Conservation (phyloP, 2,888 invertebrate species). For the Camponotus fellah region DNA sequence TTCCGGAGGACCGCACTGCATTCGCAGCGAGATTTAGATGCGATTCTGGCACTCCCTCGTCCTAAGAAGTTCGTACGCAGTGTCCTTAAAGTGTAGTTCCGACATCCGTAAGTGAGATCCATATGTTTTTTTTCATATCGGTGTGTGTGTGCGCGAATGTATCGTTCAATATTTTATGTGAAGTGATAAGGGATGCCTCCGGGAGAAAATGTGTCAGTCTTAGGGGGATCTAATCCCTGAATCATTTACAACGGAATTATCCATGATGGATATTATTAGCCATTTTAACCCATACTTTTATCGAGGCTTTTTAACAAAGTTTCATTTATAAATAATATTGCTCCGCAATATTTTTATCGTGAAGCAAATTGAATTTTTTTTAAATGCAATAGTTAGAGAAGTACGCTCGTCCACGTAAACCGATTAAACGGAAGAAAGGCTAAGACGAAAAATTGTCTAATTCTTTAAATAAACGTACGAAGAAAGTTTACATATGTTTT, state of each 20-base stretch:
- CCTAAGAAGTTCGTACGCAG: conserved; percentile 3
- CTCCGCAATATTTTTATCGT: neutral
- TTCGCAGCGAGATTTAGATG: conserved; percentile 22
- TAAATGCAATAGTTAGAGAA: neutral
- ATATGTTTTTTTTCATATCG: neutral
- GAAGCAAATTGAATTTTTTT: neutral
- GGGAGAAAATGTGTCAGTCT: neutral
- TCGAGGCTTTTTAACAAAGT: neutral
- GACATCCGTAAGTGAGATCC: conserved; percentile 30
- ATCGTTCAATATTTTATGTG: neutral
- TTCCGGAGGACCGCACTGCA: neutral
- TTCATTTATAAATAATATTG: neutral
- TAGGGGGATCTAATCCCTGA: neutral
- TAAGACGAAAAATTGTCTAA: neutral
- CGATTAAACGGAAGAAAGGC: neutral
- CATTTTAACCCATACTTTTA: neutral
- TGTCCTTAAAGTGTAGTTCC: conserved; percentile 35
- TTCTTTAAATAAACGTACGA: neutral
- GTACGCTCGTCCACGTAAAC: neutral
- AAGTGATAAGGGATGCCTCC: conserved; percentile 9
- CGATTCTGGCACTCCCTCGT: neutral
- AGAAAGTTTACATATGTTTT: neutral
- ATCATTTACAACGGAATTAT: conserved; percentile 3
- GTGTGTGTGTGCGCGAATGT: neutral
- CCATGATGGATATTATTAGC: neutral